Base-by-base conservation (phyloP, 2,797 vertebrate species). In the Jordanella pulchra region DNA sequence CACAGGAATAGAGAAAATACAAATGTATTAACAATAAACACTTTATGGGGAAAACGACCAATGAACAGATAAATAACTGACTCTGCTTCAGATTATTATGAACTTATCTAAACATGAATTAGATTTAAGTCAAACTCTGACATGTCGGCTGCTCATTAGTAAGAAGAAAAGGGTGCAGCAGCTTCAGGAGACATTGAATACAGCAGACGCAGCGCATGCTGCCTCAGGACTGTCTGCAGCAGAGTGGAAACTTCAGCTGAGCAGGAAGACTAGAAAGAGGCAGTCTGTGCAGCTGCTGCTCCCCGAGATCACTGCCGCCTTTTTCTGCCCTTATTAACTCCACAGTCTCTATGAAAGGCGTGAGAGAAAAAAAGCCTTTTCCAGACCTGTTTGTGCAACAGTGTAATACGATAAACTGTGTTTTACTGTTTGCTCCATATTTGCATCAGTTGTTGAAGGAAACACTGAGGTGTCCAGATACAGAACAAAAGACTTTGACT, bases 151-250 rank as follows among this genome's bases (percentile, higher is more conserved):
- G 23, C 58, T 61, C 45, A 48, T 48, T 15, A 48, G 14, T n/a
- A 1, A 14, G 32, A n/a, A n/a, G 13, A 39, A 12, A 61, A 60
- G 39, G 23, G 39, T 14, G 32, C 58, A 61, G 32, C 39, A 61
- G 23, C 39, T 21, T 18, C 32, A 61, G 58, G 5, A 39, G n/a
- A n/a, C n/a, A n/a, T n/a, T n/a, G 10, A 60, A 61, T 21, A 68
- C 54, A 42, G 60, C 13, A 67, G 42, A 78, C 58, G 74, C 56
- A 70, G 74, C 45, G 65, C 61, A 68, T 23, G 68, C 39, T 2
- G 69, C 83, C 84, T 69, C 53, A 77, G 77, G 85, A 82, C 80
- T 79, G 82, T 86, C 81, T 87, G 80, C 80, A 65, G 67, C 71
- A 54, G 58, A 53, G 60, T 63, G 67, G 64, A 42, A 77, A 82